Percentiles rank a stretch among this genome's conserved stretches.
Evolutionary conservation across 2,113 vertebrate genomes (phyloP).

Genomic region (Gorsachius goisagi): DNA sequence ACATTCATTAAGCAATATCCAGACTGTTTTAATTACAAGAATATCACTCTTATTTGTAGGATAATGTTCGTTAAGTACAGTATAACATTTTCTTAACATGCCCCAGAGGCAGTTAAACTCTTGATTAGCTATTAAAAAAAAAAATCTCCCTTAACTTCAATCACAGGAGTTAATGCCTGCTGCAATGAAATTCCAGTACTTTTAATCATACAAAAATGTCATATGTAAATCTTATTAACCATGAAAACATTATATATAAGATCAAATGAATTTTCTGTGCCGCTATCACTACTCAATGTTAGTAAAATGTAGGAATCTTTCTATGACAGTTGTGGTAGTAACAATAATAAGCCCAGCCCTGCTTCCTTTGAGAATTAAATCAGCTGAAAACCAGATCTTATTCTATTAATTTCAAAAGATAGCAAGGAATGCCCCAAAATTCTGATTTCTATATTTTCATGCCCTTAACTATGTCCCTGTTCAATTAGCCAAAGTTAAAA

Average conservation of each 20-base stretch:
- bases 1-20: conserved; percentile 75
- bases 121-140: conserved; percentile 75
- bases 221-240: conserved; percentile 55
- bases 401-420: neutral
- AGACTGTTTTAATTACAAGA: conserved; percentile 75
- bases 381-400: neutral
- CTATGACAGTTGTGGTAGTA: neutral
- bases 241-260: conserved; percentile 38
- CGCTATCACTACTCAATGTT: neutral
- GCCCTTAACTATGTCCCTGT: neutral
- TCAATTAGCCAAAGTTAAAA: neutral
- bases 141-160: conserved; percentile 69
- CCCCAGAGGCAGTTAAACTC: conserved; percentile 77
- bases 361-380: neutral
- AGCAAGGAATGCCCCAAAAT: neutral
- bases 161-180: conserved; percentile 65
- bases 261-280: conserved; percentile 33
- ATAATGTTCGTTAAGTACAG: conserved; percentile 70
- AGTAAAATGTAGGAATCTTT: neutral
- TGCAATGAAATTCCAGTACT: conserved; percentile 60
- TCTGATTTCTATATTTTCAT: neutral
- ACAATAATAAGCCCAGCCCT: neutral
- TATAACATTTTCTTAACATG: conserved; percentile 75
- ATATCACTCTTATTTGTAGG: conserved; percentile 72
- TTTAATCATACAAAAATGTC: conserved; percentile 57